Base-by-base conservation (phyloP, 2,113 vertebrate genomes). In the Plestiodon gilberti region DNA sequence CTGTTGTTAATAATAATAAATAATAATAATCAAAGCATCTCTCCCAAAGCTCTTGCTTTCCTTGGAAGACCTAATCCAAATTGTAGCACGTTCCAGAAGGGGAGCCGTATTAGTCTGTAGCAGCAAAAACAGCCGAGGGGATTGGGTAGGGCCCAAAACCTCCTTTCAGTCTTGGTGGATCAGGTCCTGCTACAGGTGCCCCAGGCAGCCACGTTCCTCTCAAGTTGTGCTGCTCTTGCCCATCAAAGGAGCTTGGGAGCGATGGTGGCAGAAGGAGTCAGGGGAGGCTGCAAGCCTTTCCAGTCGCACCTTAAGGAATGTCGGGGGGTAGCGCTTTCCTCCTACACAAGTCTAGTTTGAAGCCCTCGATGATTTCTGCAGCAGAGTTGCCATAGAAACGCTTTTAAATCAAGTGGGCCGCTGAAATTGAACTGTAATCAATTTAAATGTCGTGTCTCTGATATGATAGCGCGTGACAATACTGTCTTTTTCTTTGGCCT, bases 301-400 rank as follows among this genome's bases (percentile, higher is more conserved):
- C 3, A 9, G 13, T 73, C 33, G 28, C 11, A 6, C 69, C 33
- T 14, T 10, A 40, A 28, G 81, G 59, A 13, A 48, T 15, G 15
- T 61, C 28, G 55, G 57, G 61, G 35, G 69, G 57, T 20, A 74
- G 69, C 38, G 38, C 52, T 67, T 28, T 52, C 43, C 65, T 30
- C 52, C 13, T 65, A 20, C 30, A 70, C n/a, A n/a, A 22, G 38
- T 33, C 30, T 33, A 28, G 28, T 23, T 62, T 70, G 70, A 55
- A 82, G 52, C 22, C 33, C 69, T n/a, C n/a, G 33, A 33, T 9
- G 52, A 38, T 25, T 67, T 69, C 75, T 3, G 65, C 43, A 40
- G 64, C 73, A 57, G n/a, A 57, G 76, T 86, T 86, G 64, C 65
- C 64, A 78, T 70, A 59, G 84, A 71, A 78, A 86, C 65, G 35